Evolutionary conservation across 2,797 vertebrate species (phyloP).

Genomic region (Schizothorax lantsangensis): DNA sequence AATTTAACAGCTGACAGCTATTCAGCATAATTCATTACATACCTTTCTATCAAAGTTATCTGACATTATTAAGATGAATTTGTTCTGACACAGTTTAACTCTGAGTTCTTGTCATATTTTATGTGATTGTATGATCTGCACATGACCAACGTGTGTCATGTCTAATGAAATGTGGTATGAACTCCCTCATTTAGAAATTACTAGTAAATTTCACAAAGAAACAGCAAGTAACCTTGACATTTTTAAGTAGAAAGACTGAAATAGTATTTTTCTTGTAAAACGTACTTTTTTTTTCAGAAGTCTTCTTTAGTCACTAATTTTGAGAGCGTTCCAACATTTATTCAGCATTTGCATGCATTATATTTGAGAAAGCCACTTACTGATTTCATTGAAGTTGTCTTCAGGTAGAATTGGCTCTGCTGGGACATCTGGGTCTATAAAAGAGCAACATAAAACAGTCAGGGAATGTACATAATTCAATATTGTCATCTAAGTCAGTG

Average conservation of each 20-base stretch:
- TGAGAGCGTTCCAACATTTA: background rate
- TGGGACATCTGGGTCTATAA: constrained; percentile 79
- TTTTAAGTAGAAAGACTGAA: background rate
- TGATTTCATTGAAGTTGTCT: constrained; percentile 73
- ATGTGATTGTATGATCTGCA: no score
- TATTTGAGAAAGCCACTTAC: constrained; percentile 67
- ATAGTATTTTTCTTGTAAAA: background rate
- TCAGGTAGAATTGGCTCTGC: constrained; percentile 78
- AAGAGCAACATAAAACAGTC: constrained; percentile 38
- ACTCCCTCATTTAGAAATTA: background rate
- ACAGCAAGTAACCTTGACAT: background rate
- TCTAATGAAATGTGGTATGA: background rate
- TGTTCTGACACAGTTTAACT: no score
- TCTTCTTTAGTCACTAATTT: background rate
- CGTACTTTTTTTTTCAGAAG: background rate
- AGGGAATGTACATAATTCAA: background rate
- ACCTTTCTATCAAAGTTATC: no score
- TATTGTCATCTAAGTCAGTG: background rate
- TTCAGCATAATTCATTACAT: background rate
- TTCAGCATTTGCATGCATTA: background rate
- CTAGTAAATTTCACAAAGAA: background rate
- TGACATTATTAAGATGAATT: no score
- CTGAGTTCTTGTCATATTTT: no score
- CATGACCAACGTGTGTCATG: no score
- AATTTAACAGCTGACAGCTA: no score